Evolutionary conservation across 2,888 invertebrate species (phyloP), one percentile per base, ranked within the genome.

Genomic region (Apodemia duryi): DNA sequence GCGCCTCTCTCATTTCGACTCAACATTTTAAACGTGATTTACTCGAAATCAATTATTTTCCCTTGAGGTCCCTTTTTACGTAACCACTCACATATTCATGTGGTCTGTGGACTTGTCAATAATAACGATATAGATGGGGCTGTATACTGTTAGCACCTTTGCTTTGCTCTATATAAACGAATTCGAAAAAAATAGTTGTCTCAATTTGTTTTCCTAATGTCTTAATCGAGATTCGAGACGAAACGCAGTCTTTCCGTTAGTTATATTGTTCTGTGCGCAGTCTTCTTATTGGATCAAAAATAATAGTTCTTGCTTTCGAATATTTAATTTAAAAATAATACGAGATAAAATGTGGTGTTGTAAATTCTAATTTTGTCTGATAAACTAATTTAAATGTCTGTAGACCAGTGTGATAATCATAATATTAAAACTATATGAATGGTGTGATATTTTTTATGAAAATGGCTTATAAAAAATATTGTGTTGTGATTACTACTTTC

Each of bases 401-500:
- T 54, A 11, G 4, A 51, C 49, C 49, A 51, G 49, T 51, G 21
- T 35, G 6, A 13, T 54, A 10, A 21, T 51, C 6, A 35, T 32
- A 57, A 57, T 35, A 32, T 49, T n/a, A 57, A 32, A 57, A 11
- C 13, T 32, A 13, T 32, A 32, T 32, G 9, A 57, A 32, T 57
- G 32, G 57, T 57, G 57, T 32, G 35, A 11, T 57, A 29, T 2
- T 32, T 57, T 49, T 57, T 57, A 11, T 29, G 64, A 81, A 82
- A 80, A 90, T 91, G 91, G 85, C 81, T 73, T 82, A 79, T 72
- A 87, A 81, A 82, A 89, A 89, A 79, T 86, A 81, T 75, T 90
- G 85, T 88, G 83, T 86, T 82, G 85, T 91, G 82, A 86, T 91
- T 86, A 82, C 90, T 78, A 84, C 88, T 81, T 90, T 86, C 74